Evolutionary conservation across 2,113 vertebrate genomes (phyloP).

Genomic region (Brienomyrus longianalis): DNA sequence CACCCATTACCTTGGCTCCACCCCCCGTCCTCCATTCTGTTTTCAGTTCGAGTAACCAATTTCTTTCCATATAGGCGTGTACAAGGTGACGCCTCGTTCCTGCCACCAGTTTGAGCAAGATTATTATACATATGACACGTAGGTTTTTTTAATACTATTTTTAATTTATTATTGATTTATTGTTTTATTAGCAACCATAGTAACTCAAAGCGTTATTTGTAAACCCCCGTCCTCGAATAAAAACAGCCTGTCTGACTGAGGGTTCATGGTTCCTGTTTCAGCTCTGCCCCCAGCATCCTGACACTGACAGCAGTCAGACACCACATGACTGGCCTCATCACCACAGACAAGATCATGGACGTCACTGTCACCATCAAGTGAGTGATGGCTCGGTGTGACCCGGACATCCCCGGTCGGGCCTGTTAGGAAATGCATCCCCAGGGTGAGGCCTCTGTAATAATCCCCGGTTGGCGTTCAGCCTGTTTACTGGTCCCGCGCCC

Average conservation of each 20-base stretch:
- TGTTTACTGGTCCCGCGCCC: background rate
- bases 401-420: background rate
- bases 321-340: constrained; percentile 86
- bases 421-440: background rate
- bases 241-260: background rate
- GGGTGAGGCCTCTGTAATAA: background rate
- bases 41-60: constrained; percentile 23
- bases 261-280: constrained; percentile 47
- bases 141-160: constrained; percentile 46
- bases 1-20: background rate
- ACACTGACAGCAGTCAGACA: constrained; percentile 90
- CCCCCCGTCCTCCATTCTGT: background rate
- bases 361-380: constrained; percentile 95
- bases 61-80: constrained; percentile 69
- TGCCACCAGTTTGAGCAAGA: constrained; percentile 96
- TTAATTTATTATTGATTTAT: background rate
- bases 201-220: background rate
- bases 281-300: constrained; percentile 88
- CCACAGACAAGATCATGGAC: constrained; percentile 87
- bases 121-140: constrained; percentile 95
- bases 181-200: background rate
- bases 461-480: background rate
- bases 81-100: constrained; percentile 95
- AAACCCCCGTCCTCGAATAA: background rate
- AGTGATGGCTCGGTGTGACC: constrained; percentile 34